Percentiles rank a stretch among this genome's conserved stretches.
phyloP scores from a whole-genome alignment of 2,797 vertebrate genomes.

The Petrocephalus sullivani region DNA sequence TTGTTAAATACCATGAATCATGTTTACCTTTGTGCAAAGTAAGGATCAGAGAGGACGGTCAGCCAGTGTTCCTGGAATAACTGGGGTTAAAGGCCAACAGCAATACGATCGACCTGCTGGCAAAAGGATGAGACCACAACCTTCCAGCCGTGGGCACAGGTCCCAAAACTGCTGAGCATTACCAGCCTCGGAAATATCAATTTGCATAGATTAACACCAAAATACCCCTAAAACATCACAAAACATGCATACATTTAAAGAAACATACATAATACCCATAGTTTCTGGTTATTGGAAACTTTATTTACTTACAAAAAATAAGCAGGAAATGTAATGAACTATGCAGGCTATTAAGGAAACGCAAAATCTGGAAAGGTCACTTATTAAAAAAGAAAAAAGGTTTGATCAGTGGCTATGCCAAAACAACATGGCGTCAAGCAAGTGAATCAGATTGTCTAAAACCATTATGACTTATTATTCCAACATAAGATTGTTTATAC shows the following conservation, averaged over 20 bases:
- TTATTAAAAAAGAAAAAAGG: constrained; percentile 50
- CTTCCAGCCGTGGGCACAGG: not conserved
- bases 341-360: constrained; percentile 66
- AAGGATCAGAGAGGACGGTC: not conserved
- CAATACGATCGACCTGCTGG: not conserved
- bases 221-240: not conserved
- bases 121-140: not conserved
- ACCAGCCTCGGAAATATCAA: not conserved
- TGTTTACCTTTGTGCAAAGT: not conserved
- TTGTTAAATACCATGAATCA: not conserved
- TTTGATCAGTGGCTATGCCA: not conserved
- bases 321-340: constrained; percentile 69
- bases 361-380: constrained; percentile 62
- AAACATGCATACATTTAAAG: not conserved
- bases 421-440: not conserved
- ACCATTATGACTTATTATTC: constrained; percentile 16
- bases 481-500: not conserved
- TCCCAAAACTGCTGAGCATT: not conserved
- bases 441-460: constrained; percentile 14
- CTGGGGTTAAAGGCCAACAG: not conserved
- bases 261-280: constrained; percentile 16
- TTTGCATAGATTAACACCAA: not conserved
- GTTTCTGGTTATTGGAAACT: constrained; percentile 59
- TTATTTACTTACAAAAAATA: constrained; percentile 50
- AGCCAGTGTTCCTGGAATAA: not conserved